Base-by-base conservation (phyloP, 2,888 invertebrate genomes). In the Listrodromus nycthemerus region DNA sequence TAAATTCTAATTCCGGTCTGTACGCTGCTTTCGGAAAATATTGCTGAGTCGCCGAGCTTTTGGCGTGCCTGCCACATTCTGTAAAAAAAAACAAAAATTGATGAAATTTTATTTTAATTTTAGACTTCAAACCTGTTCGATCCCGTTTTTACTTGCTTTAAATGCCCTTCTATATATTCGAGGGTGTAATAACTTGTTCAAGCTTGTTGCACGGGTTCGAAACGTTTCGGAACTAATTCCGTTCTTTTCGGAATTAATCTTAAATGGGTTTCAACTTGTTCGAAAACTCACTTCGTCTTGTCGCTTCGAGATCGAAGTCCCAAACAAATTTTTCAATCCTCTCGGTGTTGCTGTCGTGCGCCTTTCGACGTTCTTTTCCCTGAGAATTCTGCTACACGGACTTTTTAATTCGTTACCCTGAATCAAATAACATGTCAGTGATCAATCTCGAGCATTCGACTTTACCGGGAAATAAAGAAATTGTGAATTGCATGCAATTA, bases 381-480 rank as follows among this genome's bases (percentile, higher is more conserved):
- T 91, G 33, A 92, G 86, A 65, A 91, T 84, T 77, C 89, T 89
- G 27, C 89, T 89, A 73, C 80, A 88, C 52, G 92, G 92, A 63
- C 92, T 92, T 67, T 75, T 90, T 0, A 89, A 67, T 86, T 92
- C 92, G 77, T 89, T 91, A 69, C 90, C 90, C 92, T 92, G 76
- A 50, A 61, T 27, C 80, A 45, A 45, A 45, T 16, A 16, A 4
- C 4, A 45, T 52, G 8, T 61, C 1, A 16, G 16, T 16, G n/a
- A 16, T 45, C 1, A 45, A 45, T 16, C 16, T 45, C 4, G 4
- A 10, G 27, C 4, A 61, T 30, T 61, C 2, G 61, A 61, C 2
- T 10, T n/a, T 1, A 5, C 4, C 1, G 27, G 16, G 16, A 61
- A 8, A 41, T 37, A 65, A 27, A 33, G 45, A 71, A 69, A 37